A percentile compares a stretch with the other conserved stretches of the same genome.
Evolutionary conservation across 1,140 invertebrate species (phyloP).

Genomic region (Sinonovacula constricta): DNA sequence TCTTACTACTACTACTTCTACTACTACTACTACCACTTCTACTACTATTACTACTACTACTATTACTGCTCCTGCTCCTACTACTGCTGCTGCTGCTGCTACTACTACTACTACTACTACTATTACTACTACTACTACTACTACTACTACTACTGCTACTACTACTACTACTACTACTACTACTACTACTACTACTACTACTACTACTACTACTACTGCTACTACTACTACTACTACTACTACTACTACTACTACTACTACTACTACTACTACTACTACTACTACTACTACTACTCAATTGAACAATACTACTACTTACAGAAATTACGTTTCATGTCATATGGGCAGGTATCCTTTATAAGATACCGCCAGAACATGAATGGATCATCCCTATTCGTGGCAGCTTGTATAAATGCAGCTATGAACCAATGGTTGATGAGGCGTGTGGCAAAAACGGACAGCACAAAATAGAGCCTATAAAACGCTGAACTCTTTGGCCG

Average conservation of each 20-base stretch:
- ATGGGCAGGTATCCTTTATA: too few relatives aligned
- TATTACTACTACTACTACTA: constrained; percentile 32
- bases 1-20: constrained; percentile 13
- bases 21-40: constrained; percentile 15
- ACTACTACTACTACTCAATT: constrained; percentile 8
- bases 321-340: too few relatives aligned
- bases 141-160: constrained; percentile 17
- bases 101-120: constrained; percentile 14
- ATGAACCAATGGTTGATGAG: too few relatives aligned
- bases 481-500: too few relatives aligned
- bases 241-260: constrained; percentile 36
- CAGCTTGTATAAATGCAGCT: too few relatives aligned
- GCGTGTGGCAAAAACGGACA: too few relatives aligned
- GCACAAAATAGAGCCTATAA: too few relatives aligned
- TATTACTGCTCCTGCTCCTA: constrained; percentile 9
- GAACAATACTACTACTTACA: neutral
- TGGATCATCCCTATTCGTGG: too few relatives aligned
- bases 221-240: constrained; percentile 29
- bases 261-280: constrained; percentile 10
- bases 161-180: constrained; percentile 4
- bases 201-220: constrained; percentile 27
- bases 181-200: constrained; percentile 24
- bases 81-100: constrained; percentile 26
- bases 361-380: too few relatives aligned
- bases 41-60: constrained; percentile 17